Conservation (phyloP, 2,888 invertebrate species). For the Arctia plantaginis region DNA sequence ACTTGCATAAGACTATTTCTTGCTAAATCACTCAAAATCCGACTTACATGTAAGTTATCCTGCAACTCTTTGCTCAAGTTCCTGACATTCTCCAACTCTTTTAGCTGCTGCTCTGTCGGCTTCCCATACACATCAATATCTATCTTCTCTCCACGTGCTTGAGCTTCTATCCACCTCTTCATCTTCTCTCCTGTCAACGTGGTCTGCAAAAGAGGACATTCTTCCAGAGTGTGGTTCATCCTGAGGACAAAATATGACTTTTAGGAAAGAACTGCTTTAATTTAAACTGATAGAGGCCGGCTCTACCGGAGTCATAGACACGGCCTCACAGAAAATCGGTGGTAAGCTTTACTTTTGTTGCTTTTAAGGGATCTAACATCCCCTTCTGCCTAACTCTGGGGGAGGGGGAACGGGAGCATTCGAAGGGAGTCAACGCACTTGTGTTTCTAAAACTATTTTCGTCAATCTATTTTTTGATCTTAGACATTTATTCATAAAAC, state of each 20-base stretch:
- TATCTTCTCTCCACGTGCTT: slow-evolving; percentile 63
- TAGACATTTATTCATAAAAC: no score
- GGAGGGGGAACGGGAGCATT: no score
- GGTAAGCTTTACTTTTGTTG: no score
- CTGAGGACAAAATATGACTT: slow-evolving; percentile 29
- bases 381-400: no score
- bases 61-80: slow-evolving; percentile 77
- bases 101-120: slow-evolving; percentile 69
- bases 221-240: slow-evolving; percentile 66
- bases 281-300: neutral
- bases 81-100: slow-evolving; percentile 76
- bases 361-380: no score
- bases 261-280: neutral
- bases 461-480: no score
- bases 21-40: neutral
- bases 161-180: slow-evolving; percentile 71
- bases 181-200: slow-evolving; percentile 66
- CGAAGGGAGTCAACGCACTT: no score
- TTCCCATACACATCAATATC: slow-evolving; percentile 77
- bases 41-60: slow-evolving; percentile 73
- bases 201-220: slow-evolving; percentile 60
- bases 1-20: neutral
- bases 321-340: no score
- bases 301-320: no score
- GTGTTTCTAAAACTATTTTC: no score